phyloP scores from a whole-genome alignment of 2,797 vertebrate genomes.

The Takifugu ocellatus region DNA sequence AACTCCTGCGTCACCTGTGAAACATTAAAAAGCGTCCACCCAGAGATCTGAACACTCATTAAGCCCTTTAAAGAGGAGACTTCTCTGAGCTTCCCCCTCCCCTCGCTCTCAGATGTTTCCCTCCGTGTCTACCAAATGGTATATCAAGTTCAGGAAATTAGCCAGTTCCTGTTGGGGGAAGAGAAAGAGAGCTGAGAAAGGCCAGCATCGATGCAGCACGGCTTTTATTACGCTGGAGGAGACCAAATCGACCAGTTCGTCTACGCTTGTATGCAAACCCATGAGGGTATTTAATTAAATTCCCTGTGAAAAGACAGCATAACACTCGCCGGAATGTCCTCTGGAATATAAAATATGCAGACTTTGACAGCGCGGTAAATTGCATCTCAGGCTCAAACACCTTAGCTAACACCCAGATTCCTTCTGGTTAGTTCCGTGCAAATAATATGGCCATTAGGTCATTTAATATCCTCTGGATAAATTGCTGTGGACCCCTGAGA shows the following conservation, averaged over 20 bases:
- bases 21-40: slow-evolving; percentile 66
- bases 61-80: slow-evolving; percentile 57
- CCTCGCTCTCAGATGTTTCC: slow-evolving; percentile 63
- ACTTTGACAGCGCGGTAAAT: slow-evolving; percentile 7
- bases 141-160: slow-evolving; percentile 80
- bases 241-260: slow-evolving; percentile 25
- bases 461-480: slow-evolving; percentile 71
- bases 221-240: slow-evolving; percentile 7
- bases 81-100: slow-evolving; percentile 44
- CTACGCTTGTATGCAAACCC: slow-evolving; percentile 4
- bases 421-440: slow-evolving; percentile 44
- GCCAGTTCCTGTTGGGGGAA: slow-evolving; percentile 76
- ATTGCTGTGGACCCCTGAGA: slow-evolving; percentile 59
- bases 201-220: slow-evolving; percentile 42
- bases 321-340: slow-evolving; percentile 6
- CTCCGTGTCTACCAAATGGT: slow-evolving; percentile 64
- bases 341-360: slow-evolving; percentile 1
- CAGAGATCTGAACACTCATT: slow-evolving; percentile 66
- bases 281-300: slow-evolving; percentile 25
- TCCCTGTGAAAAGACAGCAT: neutral
- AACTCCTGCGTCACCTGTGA: slow-evolving; percentile 57
- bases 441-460: slow-evolving; percentile 68
- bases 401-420: slow-evolving; percentile 38
- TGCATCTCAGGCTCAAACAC: slow-evolving; percentile 18
- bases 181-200: slow-evolving; percentile 43